A percentile compares a stretch with the other conserved stretches of the same genome.
Conservation (phyloP, 2,888 invertebrate genomes). For the Acanthoscelides obtectus region DNA sequence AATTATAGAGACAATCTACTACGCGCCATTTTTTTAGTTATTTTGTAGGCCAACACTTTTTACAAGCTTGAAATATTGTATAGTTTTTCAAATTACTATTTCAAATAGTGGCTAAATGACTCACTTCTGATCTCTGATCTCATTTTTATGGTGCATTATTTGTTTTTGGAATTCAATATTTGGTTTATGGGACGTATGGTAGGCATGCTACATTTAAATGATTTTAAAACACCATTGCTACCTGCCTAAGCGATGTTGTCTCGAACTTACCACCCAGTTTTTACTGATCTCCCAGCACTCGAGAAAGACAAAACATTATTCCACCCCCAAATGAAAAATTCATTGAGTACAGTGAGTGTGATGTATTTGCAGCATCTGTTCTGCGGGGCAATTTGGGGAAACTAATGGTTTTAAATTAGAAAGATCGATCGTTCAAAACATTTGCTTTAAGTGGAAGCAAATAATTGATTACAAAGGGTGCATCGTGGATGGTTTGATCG, state of each 20-base stretch:
- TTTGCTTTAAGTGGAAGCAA: slow-evolving; percentile 15
- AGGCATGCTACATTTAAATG: too few species aligned
- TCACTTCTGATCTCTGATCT: too few species aligned
- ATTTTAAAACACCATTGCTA: too few species aligned
- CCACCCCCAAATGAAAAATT: slow-evolving; percentile 29
- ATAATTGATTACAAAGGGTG: not conserved
- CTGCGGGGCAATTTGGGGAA: slow-evolving; percentile 18
- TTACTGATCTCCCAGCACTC: slow-evolving; percentile 9
- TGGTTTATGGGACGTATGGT: too few species aligned
- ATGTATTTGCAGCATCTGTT: slow-evolving; percentile 28
- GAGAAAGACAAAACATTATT: not conserved
- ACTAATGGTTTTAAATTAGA: slow-evolving; percentile 25
- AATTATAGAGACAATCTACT: too few species aligned
- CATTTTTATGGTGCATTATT: too few species aligned
- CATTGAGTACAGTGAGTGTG: slow-evolving; percentile 15
- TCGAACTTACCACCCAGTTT: slow-evolving; percentile 1
- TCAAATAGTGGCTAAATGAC: too few species aligned
- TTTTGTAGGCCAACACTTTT: too few species aligned
- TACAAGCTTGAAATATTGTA: too few species aligned
- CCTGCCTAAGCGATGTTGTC: not conserved
- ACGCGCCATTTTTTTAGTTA: too few species aligned
- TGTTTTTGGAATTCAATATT: too few species aligned
- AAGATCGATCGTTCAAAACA: slow-evolving; percentile 22
- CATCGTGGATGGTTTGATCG: not conserved
- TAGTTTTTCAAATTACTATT: too few species aligned